These are phyloP conservation scores for Ciconia stormi DNA, from an alignment of 2,113 vertebrate genomes.

Conservation along the genomic window DNA sequence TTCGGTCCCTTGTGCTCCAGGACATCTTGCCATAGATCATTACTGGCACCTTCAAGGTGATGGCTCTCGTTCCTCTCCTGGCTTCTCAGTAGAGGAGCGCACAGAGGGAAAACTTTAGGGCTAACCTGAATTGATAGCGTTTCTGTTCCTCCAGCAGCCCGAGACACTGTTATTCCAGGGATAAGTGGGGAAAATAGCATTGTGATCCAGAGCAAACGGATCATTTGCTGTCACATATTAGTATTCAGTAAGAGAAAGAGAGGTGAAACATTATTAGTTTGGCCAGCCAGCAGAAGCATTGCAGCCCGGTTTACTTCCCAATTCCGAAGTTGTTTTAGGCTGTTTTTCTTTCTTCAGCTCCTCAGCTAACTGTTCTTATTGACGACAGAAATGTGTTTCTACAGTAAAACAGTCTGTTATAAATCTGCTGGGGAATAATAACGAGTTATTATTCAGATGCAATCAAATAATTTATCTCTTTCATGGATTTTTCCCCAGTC, in stretches of 20 bases:
- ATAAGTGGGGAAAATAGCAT: neutral
- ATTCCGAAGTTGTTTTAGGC: slow-evolving; percentile 8
- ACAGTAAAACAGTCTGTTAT: neutral
- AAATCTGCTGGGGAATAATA: neutral
- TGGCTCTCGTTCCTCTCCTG: neutral
- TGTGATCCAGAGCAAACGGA: neutral
- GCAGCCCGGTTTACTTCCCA: neutral
- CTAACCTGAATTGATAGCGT: neutral
- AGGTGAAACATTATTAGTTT: neutral
- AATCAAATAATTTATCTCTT: slow-evolving; percentile 11
- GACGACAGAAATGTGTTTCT: neutral
- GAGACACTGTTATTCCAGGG: neutral
- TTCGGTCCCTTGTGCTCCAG: slow-evolving; percentile 2
- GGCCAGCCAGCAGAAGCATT: neutral
- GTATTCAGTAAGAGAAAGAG: neutral
- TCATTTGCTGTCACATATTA: neutral
- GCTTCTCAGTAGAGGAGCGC: neutral
- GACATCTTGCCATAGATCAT: neutral
- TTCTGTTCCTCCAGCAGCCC: neutral
- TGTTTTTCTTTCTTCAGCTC: neutral
- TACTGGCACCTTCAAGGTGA: slow-evolving; percentile 17
- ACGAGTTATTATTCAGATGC: neutral
- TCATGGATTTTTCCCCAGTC: neutral
- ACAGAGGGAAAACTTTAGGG: slow-evolving; percentile 16
- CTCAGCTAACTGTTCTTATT: neutral